These are phyloP conservation scores for Ictalurus punctatus DNA, from an alignment of 2,113 vertebrate genomes.

Conservation along the genomic window DNA sequence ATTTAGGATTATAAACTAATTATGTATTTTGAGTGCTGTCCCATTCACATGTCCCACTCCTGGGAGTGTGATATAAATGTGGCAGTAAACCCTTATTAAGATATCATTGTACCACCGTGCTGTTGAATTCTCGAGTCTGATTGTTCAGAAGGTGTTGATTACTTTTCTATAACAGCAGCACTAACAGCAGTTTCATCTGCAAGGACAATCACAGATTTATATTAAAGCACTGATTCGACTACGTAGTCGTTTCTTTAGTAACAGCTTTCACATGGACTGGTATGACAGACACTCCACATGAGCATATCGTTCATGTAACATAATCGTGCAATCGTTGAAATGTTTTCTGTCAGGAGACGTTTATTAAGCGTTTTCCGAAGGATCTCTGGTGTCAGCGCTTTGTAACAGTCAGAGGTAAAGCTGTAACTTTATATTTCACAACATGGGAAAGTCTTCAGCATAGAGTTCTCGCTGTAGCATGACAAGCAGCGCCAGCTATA, in stretches of 20 bases:
- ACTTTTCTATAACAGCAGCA: not conserved
- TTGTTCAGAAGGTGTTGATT: not conserved
- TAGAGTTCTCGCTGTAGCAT: no score
- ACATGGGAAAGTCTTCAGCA: no score
- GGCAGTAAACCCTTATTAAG: not conserved
- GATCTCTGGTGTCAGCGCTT: no score
- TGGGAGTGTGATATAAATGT: not conserved
- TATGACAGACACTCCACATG: no score
- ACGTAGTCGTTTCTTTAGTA: not conserved
- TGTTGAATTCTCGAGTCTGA: not conserved
- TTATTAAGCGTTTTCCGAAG: no score
- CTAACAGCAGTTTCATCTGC: no score
- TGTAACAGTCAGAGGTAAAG: no score
- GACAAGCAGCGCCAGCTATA: no score
- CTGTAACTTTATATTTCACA: no score
- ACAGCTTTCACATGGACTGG: not conserved
- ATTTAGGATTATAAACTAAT: not conserved
- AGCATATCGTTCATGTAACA: no score
- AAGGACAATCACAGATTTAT: not conserved
- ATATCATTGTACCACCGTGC: not conserved
- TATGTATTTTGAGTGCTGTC: constrained; percentile 6
- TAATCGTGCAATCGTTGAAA: no score
- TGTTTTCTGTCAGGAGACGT: no score
- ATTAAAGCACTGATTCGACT: not conserved
- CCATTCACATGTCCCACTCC: not conserved